Base-by-base conservation (phyloP, 2,797 vertebrate species). In the Moxostoma hubbsi region DNA sequence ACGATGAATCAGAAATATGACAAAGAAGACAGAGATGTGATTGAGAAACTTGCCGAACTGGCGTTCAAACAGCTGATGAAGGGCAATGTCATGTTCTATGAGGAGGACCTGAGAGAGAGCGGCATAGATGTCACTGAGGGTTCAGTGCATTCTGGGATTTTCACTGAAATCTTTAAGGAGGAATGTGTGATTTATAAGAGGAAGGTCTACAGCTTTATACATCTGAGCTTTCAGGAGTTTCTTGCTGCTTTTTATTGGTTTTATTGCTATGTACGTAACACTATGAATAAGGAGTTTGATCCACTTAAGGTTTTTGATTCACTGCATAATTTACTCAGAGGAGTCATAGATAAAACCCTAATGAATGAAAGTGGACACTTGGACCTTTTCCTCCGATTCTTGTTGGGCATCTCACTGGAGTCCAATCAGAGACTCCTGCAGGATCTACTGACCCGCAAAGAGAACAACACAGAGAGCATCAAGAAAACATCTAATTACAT, bases 181-280 rank as follows among this genome's bases (percentile, higher is more conserved):
- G 24, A 24, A 24, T 24, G 2, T 24, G 24, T 24, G 24, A 24
- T 24, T 24, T 24, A 24, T 24, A 1, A 24, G 24, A 24, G 24
- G 24, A 24, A 24, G 24, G 24, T 24, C 24, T 24, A 24, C 24
- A 24, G 24, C 55, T 73, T 12, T 36, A 50, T 61, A 49, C 46
- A 61, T 59, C 45, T 73, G 10, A 61, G 45, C 15, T 59, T 73
- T 61, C 57, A 73, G 10, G 71, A 43, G 71, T 62, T 73, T n/a
- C 58, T 63, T 47, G 12, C 58, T 51, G 71, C 57, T 18, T 24
- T 73, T 9, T 50, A 61, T 61, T 53, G 46, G 2, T 72, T 72
- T 72, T 7, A 58, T n/a, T 72, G 9, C 36, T 71, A 46, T 57
- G 53, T 16, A 13, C 15, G 6, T 45, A 57, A 8, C 4, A 71